Evolutionary conservation across 2,113 vertebrate genomes (phyloP).

Genomic region (Hipposideros armiger): DNA sequence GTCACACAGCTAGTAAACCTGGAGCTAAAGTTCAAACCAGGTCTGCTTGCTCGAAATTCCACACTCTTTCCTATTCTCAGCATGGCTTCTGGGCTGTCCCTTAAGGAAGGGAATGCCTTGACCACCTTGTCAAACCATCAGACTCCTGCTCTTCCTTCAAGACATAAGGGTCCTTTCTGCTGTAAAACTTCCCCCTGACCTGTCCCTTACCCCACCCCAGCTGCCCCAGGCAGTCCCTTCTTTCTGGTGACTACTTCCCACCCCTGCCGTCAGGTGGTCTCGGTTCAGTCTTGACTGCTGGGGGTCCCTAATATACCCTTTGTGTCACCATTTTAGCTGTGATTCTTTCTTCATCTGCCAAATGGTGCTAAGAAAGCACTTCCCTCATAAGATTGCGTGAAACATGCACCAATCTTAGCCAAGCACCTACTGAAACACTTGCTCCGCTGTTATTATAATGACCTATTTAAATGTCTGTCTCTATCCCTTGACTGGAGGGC

Average conservation of each 20-base stretch:
- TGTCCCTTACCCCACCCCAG: background rate
- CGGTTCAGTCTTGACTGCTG: background rate
- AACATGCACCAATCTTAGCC: background rate
- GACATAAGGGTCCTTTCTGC: background rate
- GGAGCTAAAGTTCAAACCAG: background rate
- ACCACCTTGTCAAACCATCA: background rate
- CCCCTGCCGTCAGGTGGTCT: background rate
- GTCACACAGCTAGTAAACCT: background rate
- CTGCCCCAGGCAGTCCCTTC: background rate
- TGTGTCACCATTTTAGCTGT: background rate
- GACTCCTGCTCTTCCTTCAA: background rate
- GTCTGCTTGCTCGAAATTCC: background rate
- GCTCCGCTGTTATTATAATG: accelerated
- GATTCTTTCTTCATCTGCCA: background rate
- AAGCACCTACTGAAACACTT: background rate
- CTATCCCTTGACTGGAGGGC: background rate
- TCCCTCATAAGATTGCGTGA: background rate
- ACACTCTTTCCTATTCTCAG: background rate
- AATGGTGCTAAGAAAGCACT: background rate
- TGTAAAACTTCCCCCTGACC: background rate
- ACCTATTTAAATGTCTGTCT: background rate
- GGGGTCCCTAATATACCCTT: background rate
- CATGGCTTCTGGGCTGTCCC: background rate
- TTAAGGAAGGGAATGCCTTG: background rate
- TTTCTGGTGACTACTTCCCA: background rate